phyloP scores from a whole-genome alignment of 2,797 vertebrate genomes.

The Sebastes miniatus region DNA sequence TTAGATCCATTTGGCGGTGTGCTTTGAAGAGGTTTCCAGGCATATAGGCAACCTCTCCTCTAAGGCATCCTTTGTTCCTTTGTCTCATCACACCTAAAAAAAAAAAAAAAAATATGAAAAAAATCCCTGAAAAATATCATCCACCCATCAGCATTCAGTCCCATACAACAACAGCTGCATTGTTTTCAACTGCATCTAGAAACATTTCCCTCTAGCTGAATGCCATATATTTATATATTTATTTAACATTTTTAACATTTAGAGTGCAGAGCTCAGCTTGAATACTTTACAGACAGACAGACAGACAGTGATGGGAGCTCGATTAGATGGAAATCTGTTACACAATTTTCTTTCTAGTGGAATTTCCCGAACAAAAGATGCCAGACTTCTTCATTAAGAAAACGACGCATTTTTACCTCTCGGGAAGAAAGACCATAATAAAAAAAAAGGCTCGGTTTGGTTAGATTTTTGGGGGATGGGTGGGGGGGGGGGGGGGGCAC shows the following conservation, averaged over 20 bases:
- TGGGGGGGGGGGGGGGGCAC: neutral
- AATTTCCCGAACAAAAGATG: conserved; percentile 53
- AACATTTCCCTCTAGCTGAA: conserved; percentile 16
- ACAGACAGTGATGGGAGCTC: conserved; percentile 49
- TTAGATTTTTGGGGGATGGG: neutral
- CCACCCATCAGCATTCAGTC: conserved; percentile 78
- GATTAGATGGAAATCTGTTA: conserved; percentile 46
- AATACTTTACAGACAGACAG: conserved; percentile 37
- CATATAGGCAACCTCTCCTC: conserved; percentile 87
- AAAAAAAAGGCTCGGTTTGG: neutral
- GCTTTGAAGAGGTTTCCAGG: conserved; percentile 97
- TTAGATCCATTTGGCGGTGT: conserved; percentile 95
- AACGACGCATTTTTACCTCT: conserved; percentile 43
- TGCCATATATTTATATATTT: conserved; percentile 34
- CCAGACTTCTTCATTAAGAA: conserved; percentile 22
- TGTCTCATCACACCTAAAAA: conserved; percentile 98
- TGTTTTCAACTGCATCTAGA: conserved; percentile 59
- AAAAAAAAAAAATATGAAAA: conserved; percentile 26
- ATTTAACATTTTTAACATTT: conserved; percentile 58
- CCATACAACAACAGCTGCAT: conserved; percentile 70
- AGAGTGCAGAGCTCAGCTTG: conserved; percentile 54
- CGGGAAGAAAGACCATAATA: neutral
- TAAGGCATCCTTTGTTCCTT: conserved; percentile 95
- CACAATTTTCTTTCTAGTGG: conserved; percentile 25
- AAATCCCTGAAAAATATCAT: conserved; percentile 86